Conservation (phyloP, 2,113 vertebrate species). For the Pan paniscus region DNA sequence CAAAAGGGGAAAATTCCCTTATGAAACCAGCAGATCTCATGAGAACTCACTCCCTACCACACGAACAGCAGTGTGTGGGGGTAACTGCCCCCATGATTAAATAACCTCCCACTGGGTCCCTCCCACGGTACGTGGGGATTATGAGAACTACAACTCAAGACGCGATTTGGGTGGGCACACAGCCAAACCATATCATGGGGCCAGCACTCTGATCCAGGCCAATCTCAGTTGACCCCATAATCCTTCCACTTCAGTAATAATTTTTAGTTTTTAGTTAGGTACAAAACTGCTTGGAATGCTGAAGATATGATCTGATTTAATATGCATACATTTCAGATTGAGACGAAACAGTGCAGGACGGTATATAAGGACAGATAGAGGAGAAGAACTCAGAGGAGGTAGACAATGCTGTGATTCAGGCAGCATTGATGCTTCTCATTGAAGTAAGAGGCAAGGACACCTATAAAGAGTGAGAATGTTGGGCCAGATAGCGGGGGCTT, state of each 20-base stretch:
- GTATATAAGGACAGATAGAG: neutral
- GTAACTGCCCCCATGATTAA: no score
- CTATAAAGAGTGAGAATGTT: neutral
- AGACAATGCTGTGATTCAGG: neutral
- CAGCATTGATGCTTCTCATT: neutral
- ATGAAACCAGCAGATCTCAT: no score
- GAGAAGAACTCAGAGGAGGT: neutral
- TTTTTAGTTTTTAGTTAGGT: neutral
- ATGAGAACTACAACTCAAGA: no score
- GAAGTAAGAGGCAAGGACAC: neutral
- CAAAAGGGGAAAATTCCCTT: no score
- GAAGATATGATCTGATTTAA: neutral
- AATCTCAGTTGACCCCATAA: neutral
- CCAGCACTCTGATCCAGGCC: no score
- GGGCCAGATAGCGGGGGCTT: neutral
- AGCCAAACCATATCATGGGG: no score
- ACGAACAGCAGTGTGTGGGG: neutral
- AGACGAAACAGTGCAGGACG: neutral
- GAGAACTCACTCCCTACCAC: no score
- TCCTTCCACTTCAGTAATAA: neutral
- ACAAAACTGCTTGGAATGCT: neutral
- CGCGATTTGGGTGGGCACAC: no score
- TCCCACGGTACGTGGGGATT: no score
- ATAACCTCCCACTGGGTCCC: no score
- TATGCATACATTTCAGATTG: neutral